Evolutionary conservation across 2,888 invertebrate genomes (phyloP), one percentile per base, ranked within the genome.

Genomic region (Parochlus steinenii): DNA sequence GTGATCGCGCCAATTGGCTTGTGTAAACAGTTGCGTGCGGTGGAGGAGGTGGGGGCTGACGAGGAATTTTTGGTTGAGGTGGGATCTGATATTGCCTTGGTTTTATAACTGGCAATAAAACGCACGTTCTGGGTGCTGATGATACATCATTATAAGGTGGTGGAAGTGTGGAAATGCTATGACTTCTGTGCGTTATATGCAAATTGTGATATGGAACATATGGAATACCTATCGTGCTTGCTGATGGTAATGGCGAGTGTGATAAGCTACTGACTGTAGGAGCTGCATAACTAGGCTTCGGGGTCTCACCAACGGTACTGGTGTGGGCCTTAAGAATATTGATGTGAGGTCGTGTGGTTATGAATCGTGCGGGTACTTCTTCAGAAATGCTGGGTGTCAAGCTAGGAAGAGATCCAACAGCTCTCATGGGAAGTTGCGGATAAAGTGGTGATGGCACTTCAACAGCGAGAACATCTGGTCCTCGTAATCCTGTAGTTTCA

Each of bases 241-340:
- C 17, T 27, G 32, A 23, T 16, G 31, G 35, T 8, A 36, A 15
- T 27, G 35, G 36, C 6, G 36, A 36, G 22, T 36, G 36, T 8
- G 36, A 36, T 10, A 38, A 16, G 27, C 45, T 47, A 44, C 44
- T 45, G 25, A 48, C 39, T 15, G 61, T 55, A 7, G 67, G 63
- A 10, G 62, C 60, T 3, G 67, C 65, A 49, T 64, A 69, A 46
- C 64, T 65, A 14, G 68, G 67, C 36, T 72, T 69, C 31, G 73
- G 68, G 36, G 67, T 68, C 5, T 68, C 62, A 43, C 67, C 68
- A 5, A 79, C 71, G 41, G 74, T 64, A 37, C 74, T 75, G 1
- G 79, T 72, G 51, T 80, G 79, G 7, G 81, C 80, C 48, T 76
- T 79, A 15, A 80, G 61, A 41, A 81, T 73, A 50, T 71, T 79